These are phyloP conservation scores for Erebia palarica DNA, from an alignment of 2,888 invertebrate genomes.

Conservation along the genomic window DNA sequence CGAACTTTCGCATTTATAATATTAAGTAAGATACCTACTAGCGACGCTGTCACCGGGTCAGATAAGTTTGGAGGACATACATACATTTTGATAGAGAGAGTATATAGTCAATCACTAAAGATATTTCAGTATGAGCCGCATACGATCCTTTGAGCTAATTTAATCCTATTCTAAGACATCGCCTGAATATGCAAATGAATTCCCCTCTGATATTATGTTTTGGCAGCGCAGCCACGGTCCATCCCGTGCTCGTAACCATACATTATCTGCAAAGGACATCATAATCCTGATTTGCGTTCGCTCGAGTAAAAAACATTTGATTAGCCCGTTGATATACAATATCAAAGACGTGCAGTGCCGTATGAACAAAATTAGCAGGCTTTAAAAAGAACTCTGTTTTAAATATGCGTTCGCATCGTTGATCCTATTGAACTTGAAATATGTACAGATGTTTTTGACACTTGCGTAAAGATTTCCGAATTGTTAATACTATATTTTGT, in stretches of 20 bases:
- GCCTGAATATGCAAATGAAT: not conserved
- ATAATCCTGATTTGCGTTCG: slow-evolving; percentile 41
- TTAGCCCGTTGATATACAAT: slow-evolving; percentile 35
- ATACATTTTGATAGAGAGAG: no score
- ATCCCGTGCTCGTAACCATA: slow-evolving; percentile 9
- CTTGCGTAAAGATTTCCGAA: no score
- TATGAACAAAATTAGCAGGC: not conserved
- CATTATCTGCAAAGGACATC: slow-evolving; percentile 22
- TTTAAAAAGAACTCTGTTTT: not conserved
- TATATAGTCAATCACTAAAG: no score
- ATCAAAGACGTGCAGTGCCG: not conserved
- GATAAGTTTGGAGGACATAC: no score
- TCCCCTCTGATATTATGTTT: not conserved
- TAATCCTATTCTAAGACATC: slow-evolving; percentile 8
- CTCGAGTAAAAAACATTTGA: slow-evolving; percentile 43
- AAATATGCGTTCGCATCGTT: no score
- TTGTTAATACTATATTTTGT: no score
- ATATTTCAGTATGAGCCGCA: not conserved
- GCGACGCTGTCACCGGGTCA: no score
- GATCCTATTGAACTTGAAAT: no score
- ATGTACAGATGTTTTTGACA: no score
- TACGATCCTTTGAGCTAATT: slow-evolving; percentile 7
- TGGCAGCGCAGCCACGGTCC: not conserved
- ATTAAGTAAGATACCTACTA: no score
- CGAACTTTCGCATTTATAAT: no score